Evolutionary conservation across 1,140 invertebrate species (phyloP).

Genomic region (Ericerus pela): DNA sequence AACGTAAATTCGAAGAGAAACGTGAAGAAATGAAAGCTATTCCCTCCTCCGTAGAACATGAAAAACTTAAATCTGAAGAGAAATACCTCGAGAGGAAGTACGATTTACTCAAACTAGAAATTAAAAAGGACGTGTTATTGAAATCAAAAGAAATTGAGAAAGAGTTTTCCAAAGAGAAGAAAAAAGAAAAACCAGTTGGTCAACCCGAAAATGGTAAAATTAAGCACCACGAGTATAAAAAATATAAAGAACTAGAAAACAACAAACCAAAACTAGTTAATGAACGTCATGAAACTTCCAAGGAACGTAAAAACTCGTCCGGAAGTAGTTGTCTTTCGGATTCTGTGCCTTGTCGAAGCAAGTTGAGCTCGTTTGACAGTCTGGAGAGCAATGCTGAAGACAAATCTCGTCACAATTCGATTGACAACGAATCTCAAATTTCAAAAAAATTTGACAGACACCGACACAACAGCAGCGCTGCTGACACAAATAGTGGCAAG

Average conservation of each 20-base stretch:
- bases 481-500: constrained; percentile 31
- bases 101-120: constrained; percentile 13
- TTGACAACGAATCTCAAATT: neutral
- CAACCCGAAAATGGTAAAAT: constrained; percentile 28
- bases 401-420: constrained; percentile 28
- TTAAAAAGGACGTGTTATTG: constrained; percentile 17
- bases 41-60: constrained; percentile 15
- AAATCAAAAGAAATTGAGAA: constrained; percentile 20
- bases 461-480: constrained; percentile 29
- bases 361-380: constrained; percentile 60
- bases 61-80: constrained; percentile 25
- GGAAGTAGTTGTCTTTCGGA: constrained; percentile 36
- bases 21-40: constrained; percentile 10
- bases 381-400: constrained; percentile 47
- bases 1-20: constrained; percentile 23
- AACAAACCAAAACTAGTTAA: constrained; percentile 20
- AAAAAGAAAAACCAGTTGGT: constrained; percentile 18
- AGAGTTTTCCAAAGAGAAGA: constrained; percentile 29
- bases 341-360: constrained; percentile 46
- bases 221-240: constrained; percentile 25
- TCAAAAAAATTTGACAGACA: too few species aligned
- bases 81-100: constrained; percentile 18
- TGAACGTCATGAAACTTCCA: constrained; percentile 27
- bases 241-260: constrained; percentile 23
- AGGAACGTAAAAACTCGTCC: constrained; percentile 25